Conservation (phyloP, 1,140 invertebrate species). For the Palaemon carinicauda region DNA sequence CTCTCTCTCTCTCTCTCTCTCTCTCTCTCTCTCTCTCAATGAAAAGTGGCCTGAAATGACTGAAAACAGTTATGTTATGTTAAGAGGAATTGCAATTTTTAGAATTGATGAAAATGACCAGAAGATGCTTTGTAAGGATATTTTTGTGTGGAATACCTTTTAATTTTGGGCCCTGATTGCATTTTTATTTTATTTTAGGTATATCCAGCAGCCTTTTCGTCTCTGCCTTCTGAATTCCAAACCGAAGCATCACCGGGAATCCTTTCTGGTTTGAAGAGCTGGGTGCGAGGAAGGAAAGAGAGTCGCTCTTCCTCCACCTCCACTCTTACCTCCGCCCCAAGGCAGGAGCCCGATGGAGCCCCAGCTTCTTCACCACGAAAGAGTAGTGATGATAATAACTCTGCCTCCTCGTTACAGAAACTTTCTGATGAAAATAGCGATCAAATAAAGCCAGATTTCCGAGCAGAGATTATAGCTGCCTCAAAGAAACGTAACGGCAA, state of each 20-base stretch:
- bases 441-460: slow-evolving; percentile 13
- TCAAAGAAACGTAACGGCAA: slow-evolving; percentile 41
- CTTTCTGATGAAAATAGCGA: slow-evolving; percentile 7
- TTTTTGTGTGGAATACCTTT: too few species aligned
- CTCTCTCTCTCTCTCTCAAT: too few species aligned
- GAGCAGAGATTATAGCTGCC: slow-evolving; percentile 42
- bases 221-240: slow-evolving; percentile 37
- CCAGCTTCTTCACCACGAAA: slow-evolving; percentile 51
- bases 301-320: slow-evolving; percentile 41
- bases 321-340: slow-evolving; percentile 30
- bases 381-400: slow-evolving; percentile 18
- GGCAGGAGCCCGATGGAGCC: slow-evolving; percentile 54
- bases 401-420: slow-evolving; percentile 20
- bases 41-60: too few species aligned
- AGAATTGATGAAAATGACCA: too few species aligned
- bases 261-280: slow-evolving; percentile 52
- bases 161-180: neutral
- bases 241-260: slow-evolving; percentile 13
- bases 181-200: neutral
- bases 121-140: too few species aligned
- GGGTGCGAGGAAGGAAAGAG: slow-evolving; percentile 37
- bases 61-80: too few species aligned
- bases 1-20: too few species aligned
- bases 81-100: too few species aligned
- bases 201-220: slow-evolving; percentile 12